Evolutionary conservation across 2,888 invertebrate species (phyloP), one percentile per base, ranked within the genome.

Genomic region (Lasioglossum figueresi): DNA sequence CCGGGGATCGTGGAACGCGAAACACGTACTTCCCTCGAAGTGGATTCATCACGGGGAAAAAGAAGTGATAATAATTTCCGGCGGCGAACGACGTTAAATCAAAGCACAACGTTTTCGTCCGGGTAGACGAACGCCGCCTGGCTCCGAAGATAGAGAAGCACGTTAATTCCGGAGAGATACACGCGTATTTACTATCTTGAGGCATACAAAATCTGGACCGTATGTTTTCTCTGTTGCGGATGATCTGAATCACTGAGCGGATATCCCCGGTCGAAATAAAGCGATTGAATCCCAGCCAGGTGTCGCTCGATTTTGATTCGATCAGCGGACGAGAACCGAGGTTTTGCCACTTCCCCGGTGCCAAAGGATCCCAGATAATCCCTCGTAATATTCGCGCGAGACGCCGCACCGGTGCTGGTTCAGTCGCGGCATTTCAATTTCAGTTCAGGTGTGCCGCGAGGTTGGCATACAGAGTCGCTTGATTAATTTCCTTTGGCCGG

Each of bases 401-500:
- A 27, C 6, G 43, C 27, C 71, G 71, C 45, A 27, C 70, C 56
- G 72, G 79, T 79, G 4, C 71, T 52, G 72, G 77, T 79, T 66
- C 85, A 76, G 83, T 79, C 82, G 34, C 79, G 87, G 87, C 85
- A 88, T 90, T 90, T 88, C 90, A 90, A 90, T 90, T 88, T 90
- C 88, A 84, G 80, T 88, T 83, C 88, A 90, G 89, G 87, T 86
- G 84, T 71, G 84, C 84, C 77, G 77, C 66, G 80, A 82, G 74
- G 71, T 80, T 63, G 76, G 87, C 86, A 85, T 88, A 88, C 88
- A 86, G 86, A 89, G 83, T 63, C 86, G 86, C 83, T 90, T 90
- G 90, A 90, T 90, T 90, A 90, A 90, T 90, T 89, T 90, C 90
- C 90, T 87, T 90, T 90, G 84, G 72, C 79, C 79, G 77, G 70